Conservation (phyloP, 2,888 invertebrate genomes). For the Acleris holmiana region DNA sequence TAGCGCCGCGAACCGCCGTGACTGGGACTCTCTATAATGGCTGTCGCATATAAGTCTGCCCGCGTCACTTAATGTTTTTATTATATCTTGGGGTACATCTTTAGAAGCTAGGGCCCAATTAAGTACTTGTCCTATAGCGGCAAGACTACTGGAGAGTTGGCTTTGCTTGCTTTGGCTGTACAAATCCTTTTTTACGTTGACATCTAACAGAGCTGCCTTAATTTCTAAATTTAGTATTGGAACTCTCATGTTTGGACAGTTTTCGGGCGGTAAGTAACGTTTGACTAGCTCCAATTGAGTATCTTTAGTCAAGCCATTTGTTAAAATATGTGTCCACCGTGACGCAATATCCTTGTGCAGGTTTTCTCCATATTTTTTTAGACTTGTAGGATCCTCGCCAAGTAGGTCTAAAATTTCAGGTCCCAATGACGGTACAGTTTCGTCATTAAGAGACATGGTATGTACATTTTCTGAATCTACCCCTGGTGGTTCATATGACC, state of each 20-base stretch:
- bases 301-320: constrained; percentile 29
- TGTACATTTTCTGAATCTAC: too few relatives aligned
- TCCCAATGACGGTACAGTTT: not conserved
- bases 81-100: too few relatives aligned
- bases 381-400: constrained; percentile 8
- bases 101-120: too few relatives aligned
- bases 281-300: constrained; percentile 25
- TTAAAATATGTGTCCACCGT: constrained; percentile 30
- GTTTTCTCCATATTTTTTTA: constrained; percentile 11
- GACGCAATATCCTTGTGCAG: constrained; percentile 26
- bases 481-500: too few relatives aligned
- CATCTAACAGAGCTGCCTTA: constrained; percentile 34
- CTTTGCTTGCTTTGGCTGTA: too few relatives aligned
- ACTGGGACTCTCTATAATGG: constrained; percentile 6
- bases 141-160: too few relatives aligned
- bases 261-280: constrained; percentile 38
- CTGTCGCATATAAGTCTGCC: too few relatives aligned
- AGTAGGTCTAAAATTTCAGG: constrained; percentile 8
- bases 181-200: constrained; percentile 19
- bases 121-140: too few relatives aligned
- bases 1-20: constrained; percentile 22
- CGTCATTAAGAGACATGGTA: too few relatives aligned
- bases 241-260: constrained; percentile 36
- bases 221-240: constrained; percentile 40
- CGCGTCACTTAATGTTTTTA: too few relatives aligned